Evolutionary conservation across 2,797 vertebrate species (phyloP).

Genomic region (Clamator glandarius): DNA sequence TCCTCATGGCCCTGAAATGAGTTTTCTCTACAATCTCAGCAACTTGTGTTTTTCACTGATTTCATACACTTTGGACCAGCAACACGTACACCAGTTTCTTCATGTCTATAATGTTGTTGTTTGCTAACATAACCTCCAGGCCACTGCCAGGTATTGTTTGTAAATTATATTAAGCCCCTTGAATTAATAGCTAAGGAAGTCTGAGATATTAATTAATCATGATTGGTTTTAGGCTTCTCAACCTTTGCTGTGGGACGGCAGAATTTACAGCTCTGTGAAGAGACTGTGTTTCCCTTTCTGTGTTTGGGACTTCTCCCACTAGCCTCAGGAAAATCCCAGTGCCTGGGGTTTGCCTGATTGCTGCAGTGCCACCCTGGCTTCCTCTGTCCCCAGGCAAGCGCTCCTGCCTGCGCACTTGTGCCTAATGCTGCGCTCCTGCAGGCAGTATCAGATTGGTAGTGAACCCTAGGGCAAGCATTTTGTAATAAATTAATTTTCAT

Average conservation of each 20-base stretch:
- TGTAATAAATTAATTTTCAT: background rate
- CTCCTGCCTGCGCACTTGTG: too few relatives aligned
- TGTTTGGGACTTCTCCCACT: background rate
- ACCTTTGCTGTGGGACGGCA: background rate
- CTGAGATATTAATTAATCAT: background rate
- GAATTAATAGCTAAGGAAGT: background rate
- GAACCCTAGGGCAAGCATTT: background rate
- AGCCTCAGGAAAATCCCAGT: fast-evolving
- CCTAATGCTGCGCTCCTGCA: background rate
- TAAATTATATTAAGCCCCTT: background rate
- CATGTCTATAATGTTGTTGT: background rate
- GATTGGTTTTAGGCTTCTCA: background rate
- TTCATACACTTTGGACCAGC: background rate
- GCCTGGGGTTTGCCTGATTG: background rate
- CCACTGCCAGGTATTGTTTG: background rate
- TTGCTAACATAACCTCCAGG: background rate
- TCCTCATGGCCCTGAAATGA: background rate
- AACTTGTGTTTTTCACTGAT: background rate
- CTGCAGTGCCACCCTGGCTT: background rate
- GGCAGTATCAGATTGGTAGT: background rate
- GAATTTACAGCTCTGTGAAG: background rate
- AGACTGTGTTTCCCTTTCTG: background rate
- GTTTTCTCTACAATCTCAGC: background rate
- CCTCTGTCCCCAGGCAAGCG: background rate
- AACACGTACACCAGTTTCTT: background rate